Base-by-base conservation (phyloP, 2,888 invertebrate species). In the Cerastoderma edule region DNA sequence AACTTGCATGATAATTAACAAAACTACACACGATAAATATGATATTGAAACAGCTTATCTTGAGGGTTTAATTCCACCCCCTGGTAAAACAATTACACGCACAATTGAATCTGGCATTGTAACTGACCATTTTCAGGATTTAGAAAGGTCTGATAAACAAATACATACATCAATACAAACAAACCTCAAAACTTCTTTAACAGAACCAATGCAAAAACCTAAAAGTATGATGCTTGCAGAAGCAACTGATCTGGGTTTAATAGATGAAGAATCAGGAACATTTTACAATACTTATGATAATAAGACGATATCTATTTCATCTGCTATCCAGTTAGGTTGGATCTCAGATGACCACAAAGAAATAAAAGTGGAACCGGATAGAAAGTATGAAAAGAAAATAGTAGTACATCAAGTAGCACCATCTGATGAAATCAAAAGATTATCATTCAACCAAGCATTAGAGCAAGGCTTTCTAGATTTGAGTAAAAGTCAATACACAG, bases 21-120 rank as follows among this genome's bases (percentile, higher is more conserved):
- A 78, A 95, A 96, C 69, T 78, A 95, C 95, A 81, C 95, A 95
- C 35, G 94, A 95, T 65, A 94, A 95, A 48, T 94, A 97, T 79
- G 95, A 96, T 30, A 93, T 98, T 87, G 95, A 95, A 81, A 97
- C 97, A 93, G 97, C 97, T 65, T 94, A 96, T 80, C 76, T 86
- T 50, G 88, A 91, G 67, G 91, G 91, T 19, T 80, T 92, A 13
- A 90, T 92, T 53, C 91, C 92, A 39, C 77, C 80, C 54, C 81
- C 83, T 27, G 84, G 85, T 19, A 69, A 83, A 39, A 64, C 60
- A 16, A 74, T 79, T 27, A 78, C 82, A n/a, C 56, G 74, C 30
- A 76, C 78, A 44, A 63, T 76, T 33, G 76, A 76, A 46, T 76
- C 82, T 5, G 82, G 82, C 0, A 76, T 79, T 75, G 75, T 80